These are phyloP conservation scores for Drosophila teissieri DNA, from an alignment of 1,140 invertebrate species.

Conservation along the genomic window DNA sequence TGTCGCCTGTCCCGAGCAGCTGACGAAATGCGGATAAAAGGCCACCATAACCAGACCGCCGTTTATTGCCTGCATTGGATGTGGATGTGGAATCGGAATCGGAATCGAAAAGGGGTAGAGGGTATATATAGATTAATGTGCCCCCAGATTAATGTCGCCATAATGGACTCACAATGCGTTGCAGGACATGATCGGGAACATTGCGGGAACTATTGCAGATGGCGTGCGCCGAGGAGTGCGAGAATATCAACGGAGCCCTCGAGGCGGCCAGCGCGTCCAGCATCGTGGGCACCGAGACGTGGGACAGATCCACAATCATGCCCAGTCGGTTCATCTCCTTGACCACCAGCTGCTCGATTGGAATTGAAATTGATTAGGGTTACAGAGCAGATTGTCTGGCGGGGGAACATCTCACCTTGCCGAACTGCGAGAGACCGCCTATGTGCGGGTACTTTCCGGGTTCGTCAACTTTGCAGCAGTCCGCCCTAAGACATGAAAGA, in stretches of 20 bases:
- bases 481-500: constrained; percentile 86
- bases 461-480: constrained; percentile 89
- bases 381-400: too few relatives aligned
- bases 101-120: neutral
- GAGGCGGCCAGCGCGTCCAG: constrained; percentile 90
- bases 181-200: constrained; percentile 93
- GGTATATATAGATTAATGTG: constrained; percentile 33
- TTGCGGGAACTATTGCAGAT: constrained; percentile 94
- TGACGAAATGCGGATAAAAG: constrained; percentile 94
- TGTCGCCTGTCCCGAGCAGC: constrained; percentile 90
- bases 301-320: constrained; percentile 96
- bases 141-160: constrained; percentile 16
- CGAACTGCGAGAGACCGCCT: constrained; percentile 90
- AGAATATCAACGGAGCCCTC: constrained; percentile 94
- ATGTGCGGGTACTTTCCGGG: constrained; percentile 89
- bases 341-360: constrained; percentile 88
- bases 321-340: constrained; percentile 94
- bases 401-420: constrained; percentile 87
- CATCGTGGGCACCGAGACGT: constrained; percentile 93
- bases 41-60: constrained; percentile 95
- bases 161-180: constrained; percentile 88
- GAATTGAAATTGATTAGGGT: neutral
- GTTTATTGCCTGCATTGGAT: constrained; percentile 86
- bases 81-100: constrained; percentile 18
- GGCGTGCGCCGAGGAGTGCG: constrained; percentile 93